Conservation (phyloP, 1,140 invertebrate species). For the Achatina immaculata region DNA sequence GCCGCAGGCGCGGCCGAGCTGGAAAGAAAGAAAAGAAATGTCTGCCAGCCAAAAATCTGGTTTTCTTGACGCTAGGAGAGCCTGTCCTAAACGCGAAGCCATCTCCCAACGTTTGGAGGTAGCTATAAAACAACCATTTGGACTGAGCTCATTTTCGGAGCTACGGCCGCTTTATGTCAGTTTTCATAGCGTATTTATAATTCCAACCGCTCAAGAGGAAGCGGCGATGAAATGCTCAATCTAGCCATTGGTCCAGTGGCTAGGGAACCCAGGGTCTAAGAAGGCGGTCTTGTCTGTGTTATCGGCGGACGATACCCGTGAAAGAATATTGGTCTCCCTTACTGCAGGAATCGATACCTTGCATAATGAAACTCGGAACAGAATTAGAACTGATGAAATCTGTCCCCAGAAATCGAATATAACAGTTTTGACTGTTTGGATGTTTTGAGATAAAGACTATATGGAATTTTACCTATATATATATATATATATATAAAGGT, state of each 20-base stretch:
- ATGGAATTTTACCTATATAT: too few species aligned
- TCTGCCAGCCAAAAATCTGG: background rate
- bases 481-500: too few species aligned
- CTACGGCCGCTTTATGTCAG: slow-evolving; percentile 1
- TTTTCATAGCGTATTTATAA: slow-evolving; percentile 26
- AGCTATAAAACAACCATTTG: slow-evolving; percentile 23
- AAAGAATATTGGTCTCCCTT: background rate
- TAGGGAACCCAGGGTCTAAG: background rate
- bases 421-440: too few species aligned
- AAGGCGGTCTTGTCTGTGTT: background rate
- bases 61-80: background rate
- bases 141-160: slow-evolving; percentile 21
- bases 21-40: background rate
- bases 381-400: too few species aligned
- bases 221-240: slow-evolving; percentile 13
- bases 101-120: background rate
- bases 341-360: background rate
- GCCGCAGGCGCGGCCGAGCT: background rate
- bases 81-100: background rate
- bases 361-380: too few species aligned
- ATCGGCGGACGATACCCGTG: background rate
- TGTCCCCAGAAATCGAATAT: too few species aligned
- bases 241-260: background rate
- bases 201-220: background rate
- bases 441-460: too few species aligned